Percentiles rank a stretch among this genome's conserved stretches.
phyloP scores from a whole-genome alignment of 2,888 invertebrate species.

The Spisula solida region DNA sequence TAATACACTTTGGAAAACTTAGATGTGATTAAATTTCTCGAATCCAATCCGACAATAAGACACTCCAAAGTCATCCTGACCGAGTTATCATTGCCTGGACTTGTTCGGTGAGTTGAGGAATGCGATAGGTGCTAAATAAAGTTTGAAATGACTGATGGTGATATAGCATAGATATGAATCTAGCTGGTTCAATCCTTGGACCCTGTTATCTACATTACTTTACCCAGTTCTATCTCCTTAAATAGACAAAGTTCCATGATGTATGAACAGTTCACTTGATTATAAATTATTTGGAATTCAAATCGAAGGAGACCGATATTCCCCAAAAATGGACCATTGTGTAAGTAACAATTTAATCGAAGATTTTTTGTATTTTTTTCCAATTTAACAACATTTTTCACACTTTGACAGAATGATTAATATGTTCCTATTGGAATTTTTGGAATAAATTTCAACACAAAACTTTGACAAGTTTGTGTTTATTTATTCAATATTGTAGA shows the following conservation, averaged over 20 bases:
- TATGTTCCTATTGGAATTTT: too few relatives aligned
- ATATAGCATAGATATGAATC: slow-evolving; percentile 7
- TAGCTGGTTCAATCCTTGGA: slow-evolving; percentile 17
- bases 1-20: too few relatives aligned
- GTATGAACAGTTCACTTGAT: slow-evolving; percentile 18
- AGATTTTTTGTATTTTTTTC: neutral
- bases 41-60: too few relatives aligned
- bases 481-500: neutral
- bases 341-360: neutral
- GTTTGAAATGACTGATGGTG: slow-evolving; percentile 7
- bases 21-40: too few relatives aligned
- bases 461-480: too few relatives aligned
- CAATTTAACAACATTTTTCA: neutral
- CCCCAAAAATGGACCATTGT: neutral
- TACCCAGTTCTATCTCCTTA: neutral
- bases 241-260: slow-evolving; percentile 7
- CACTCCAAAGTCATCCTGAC: neutral
- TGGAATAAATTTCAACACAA: too few relatives aligned
- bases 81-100: neutral
- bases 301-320: neutral
- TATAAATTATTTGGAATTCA: neutral
- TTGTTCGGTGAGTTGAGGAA: slow-evolving; percentile 2
- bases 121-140: neutral
- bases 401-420: too few relatives aligned
- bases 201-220: slow-evolving; percentile 5